Conservation (phyloP, 2,888 invertebrate genomes). For the Coenonympha glycerion region DNA sequence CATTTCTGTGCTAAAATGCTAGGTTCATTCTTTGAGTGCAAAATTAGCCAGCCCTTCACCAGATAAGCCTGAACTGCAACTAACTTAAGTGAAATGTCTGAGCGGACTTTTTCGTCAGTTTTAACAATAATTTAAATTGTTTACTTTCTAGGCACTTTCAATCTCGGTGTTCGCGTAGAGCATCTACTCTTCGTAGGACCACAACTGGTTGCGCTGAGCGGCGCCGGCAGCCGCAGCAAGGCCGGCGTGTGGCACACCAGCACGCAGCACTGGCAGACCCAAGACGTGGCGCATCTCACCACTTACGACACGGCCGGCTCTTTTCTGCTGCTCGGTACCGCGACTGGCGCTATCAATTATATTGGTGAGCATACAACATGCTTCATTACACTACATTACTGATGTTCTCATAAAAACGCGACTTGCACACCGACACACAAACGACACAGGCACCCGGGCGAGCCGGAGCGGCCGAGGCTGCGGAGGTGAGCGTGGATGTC, state of each 20-base stretch:
- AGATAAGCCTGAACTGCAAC: too few relatives aligned
- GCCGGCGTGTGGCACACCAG: constrained; percentile 99
- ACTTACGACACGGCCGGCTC: constrained; percentile 98
- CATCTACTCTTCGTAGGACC: constrained; percentile 98
- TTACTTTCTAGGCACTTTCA: constrained; percentile 83
- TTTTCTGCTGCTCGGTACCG: constrained; percentile 94
- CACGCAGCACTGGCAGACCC: constrained; percentile 98
- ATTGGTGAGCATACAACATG: constrained; percentile 90
- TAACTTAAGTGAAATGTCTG: too few relatives aligned
- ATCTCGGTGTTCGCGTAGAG: constrained; percentile 93
- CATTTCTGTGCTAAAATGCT: too few relatives aligned
- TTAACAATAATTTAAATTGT: not conserved
- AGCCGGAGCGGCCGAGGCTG: too few relatives aligned
- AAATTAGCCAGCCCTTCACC: too few relatives aligned
- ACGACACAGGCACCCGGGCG: too few relatives aligned
- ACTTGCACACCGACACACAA: too few relatives aligned
- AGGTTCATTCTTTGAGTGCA: too few relatives aligned
- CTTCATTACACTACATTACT: too few relatives aligned
- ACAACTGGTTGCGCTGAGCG: constrained; percentile 95
- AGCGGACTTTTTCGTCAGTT: too few relatives aligned
- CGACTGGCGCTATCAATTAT: constrained; percentile 97
- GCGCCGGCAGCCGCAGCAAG: constrained; percentile 77
- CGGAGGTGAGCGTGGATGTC: too few relatives aligned
- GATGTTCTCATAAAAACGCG: too few relatives aligned
- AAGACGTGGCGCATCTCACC: constrained; percentile 95